phyloP scores from a whole-genome alignment of 53 echinoderm and acorn worm species.

The Patiria pectinifera region DNA sequence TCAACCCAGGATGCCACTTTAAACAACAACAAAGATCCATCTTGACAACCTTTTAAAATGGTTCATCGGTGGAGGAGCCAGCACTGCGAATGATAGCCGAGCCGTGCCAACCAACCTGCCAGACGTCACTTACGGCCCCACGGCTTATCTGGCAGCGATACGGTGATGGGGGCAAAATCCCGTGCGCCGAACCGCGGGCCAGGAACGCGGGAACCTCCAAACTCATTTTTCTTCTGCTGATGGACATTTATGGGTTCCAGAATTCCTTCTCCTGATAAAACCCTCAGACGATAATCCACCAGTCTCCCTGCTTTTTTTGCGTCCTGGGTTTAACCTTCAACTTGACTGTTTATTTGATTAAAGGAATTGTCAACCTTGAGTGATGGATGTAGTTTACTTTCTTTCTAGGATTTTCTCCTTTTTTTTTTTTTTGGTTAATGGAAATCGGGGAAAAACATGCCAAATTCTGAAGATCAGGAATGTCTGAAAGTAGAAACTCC shows the following conservation, averaged over 20 bases:
- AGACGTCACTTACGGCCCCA: background rate
- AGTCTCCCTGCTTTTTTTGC: background rate
- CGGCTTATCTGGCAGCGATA: slow-evolving; percentile 29
- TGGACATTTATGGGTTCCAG: slow-evolving; percentile 36
- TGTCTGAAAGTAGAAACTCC: background rate
- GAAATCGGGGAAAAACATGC: slow-evolving; percentile 11
- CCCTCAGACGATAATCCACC: background rate
- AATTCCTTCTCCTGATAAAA: slow-evolving; percentile 21
- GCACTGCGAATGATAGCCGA: background rate
- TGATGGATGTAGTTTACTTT: slow-evolving; percentile 15
- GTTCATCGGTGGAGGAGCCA: background rate
- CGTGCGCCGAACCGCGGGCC: background rate
- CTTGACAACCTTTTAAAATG: background rate
- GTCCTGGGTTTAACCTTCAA: slow-evolving; percentile 31
- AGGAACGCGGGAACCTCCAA: background rate
- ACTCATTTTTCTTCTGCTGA: slow-evolving; percentile 28
- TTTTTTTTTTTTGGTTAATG: background rate
- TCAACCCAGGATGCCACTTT: background rate
- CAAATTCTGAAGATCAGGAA: background rate
- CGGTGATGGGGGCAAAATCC: background rate
- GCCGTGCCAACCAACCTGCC: slow-evolving; percentile 16
- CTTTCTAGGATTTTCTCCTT: background rate
- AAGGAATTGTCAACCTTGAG: slow-evolving; percentile 37
- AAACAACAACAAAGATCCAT: background rate
- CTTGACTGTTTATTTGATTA: slow-evolving; percentile 58